Evolutionary conservation across 2,888 invertebrate species (phyloP), one percentile per base, ranked within the genome.

Genomic region (Macropis europaea): DNA sequence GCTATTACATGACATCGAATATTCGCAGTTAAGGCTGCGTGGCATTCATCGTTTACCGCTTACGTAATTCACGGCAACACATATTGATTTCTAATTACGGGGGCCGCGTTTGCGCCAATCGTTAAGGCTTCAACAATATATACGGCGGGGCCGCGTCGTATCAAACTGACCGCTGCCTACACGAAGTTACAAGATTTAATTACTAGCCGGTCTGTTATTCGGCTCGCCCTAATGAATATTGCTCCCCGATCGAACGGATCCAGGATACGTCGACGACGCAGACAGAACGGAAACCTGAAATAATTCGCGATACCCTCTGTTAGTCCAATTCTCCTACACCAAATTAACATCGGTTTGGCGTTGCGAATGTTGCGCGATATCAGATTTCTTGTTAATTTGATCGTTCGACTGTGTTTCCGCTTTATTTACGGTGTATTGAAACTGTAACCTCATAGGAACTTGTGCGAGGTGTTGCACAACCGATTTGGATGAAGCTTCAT

Each of bases 41-140:
- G 67, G 63, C 62, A 76, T 70, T 73, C 56, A 61, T 73, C 56
- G 62, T 68, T 68, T 47, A 57, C 53, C 56, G 47, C 60, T 75
- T 72, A 63, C 70, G 71, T 68, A 63, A 73, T 68, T 68, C 50
- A 53, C 56, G 59, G 47, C 24, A 30, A 59, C 42, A 56, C 17
- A 26, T 32, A 62, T 76, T 43, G 70, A 57, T 57, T 66, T 71
- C 57, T 48, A 60, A 71, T 73, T 73, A 68, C 15, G 22, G 30
- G 38, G 30, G 22, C 22, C 45, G 36, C 45, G 57, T 59, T 68
- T 24, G 32, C 40, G 28, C 22, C 26, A 42, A 64, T 72, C 72
- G 62, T 64, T 19, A 59, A 62, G 61, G 43, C 43, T 34, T 3
- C 36, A 28, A 50, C 38, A 19, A 43, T 26, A 24, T 42, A 42